Percentiles rank a stretch among this genome's conserved stretches.
phyloP scores from a whole-genome alignment of 1,140 invertebrate genomes.

The Ceratosolen fusciceps region DNA sequence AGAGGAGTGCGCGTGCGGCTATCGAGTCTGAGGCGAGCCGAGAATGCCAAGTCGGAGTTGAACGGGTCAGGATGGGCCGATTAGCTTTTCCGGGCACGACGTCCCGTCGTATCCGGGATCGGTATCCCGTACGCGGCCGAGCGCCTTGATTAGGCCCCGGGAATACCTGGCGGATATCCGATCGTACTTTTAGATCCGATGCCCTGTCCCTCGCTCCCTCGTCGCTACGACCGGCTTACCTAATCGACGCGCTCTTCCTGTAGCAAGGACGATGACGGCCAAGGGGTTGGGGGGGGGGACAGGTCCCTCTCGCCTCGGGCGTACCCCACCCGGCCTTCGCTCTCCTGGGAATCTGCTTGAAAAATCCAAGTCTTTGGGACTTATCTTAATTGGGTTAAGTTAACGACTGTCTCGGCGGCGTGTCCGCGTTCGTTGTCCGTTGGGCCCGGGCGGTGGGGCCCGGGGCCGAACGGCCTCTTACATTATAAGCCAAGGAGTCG shows the following conservation, averaged over 20 bases:
- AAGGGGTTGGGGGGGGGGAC: no score
- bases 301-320: no score
- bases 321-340: no score
- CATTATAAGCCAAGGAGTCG: background rate
- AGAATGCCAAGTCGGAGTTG: no score
- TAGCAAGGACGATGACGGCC: no score
- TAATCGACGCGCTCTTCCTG: no score
- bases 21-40: no score
- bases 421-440: background rate
- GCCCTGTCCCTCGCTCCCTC: background rate
- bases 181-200: background rate
- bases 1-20: no score
- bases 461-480: no score
- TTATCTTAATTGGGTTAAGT: conserved; percentile 18
- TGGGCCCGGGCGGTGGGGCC: background rate
- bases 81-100: conserved; percentile 39
- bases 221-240: no score
- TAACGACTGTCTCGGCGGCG: background rate
- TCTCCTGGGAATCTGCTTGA: no score
- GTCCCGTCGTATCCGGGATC: conserved; percentile 27
- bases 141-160: background rate
- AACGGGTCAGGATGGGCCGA: background rate
- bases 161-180: conserved; percentile 3
- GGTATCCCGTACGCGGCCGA: background rate
- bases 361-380: conserved; percentile 2